These are phyloP conservation scores for Alloscopus bannaensis DNA, from an alignment of 2,888 invertebrate species.

Conservation along the genomic window DNA sequence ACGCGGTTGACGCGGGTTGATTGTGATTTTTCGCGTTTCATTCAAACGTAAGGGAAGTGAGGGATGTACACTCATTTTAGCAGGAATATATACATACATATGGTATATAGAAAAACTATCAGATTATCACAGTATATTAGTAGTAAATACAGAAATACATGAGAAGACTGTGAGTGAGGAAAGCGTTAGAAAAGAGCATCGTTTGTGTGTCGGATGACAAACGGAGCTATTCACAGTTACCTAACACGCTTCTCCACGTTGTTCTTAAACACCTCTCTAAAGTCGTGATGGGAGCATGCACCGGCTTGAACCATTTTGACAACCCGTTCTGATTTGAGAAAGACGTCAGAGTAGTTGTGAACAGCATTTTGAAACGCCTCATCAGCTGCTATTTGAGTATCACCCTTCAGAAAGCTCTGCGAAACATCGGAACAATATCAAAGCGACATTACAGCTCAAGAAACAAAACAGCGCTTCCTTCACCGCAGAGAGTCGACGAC, in stretches of 20 bases:
- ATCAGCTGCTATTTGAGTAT: slow-evolving; percentile 98
- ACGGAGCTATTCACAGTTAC: slow-evolving; percentile 76
- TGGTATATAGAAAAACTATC: too few relatives aligned
- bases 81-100: too few relatives aligned
- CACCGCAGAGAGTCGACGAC: too few relatives aligned
- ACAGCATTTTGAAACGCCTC: slow-evolving; percentile 99
- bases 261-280: slow-evolving; percentile 97
- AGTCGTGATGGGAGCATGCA: slow-evolving; percentile 98
- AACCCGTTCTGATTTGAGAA: slow-evolving; percentile 97
- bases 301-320: slow-evolving; percentile 98
- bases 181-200: slow-evolving; percentile 12
- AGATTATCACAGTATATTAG: too few relatives aligned
- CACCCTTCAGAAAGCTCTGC: slow-evolving; percentile 95
- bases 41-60: too few relatives aligned
- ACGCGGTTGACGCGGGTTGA: too few relatives aligned
- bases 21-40: too few relatives aligned
- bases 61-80: too few relatives aligned
- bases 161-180: not conserved
- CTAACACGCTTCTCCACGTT: slow-evolving; percentile 99
- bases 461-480: too few relatives aligned
- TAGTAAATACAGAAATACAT: not conserved
- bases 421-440: slow-evolving; percentile 68
- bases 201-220: too few relatives aligned
- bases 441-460: too few relatives aligned
- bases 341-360: slow-evolving; percentile 96